phyloP scores from a whole-genome alignment of 2,113 vertebrate species.

The Psammodynastes pulverulentus region DNA sequence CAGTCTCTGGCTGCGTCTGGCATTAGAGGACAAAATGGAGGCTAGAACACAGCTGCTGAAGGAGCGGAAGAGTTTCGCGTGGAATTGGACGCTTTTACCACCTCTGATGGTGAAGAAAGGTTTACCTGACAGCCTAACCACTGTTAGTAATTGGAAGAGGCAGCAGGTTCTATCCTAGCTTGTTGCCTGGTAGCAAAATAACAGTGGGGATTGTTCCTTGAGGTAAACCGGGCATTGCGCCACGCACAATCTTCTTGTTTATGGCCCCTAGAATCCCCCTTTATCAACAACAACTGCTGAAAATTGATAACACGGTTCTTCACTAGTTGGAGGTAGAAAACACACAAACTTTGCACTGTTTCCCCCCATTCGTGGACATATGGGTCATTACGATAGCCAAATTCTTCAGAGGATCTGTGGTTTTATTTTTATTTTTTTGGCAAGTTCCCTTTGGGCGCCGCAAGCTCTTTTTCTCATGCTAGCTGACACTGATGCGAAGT shows the following conservation, averaged over 20 bases:
- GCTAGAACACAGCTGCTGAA: background rate
- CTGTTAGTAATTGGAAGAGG: background rate
- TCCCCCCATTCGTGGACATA: background rate
- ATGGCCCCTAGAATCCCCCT: background rate
- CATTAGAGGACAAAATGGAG: background rate
- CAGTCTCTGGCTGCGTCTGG: background rate
- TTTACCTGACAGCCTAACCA: background rate
- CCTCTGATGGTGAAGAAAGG: background rate
- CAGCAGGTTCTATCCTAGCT: background rate
- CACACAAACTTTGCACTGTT: background rate
- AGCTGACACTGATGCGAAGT: conserved; percentile 72
- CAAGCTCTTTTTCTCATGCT: conserved; percentile 68
- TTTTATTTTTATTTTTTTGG: conserved; percentile 74
- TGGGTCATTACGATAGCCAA: conserved; percentile 62
- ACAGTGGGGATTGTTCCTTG: background rate
- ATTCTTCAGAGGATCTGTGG: conserved; percentile 70
- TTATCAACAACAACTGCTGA: background rate
- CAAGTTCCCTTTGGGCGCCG: conserved; percentile 68
- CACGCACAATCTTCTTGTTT: background rate
- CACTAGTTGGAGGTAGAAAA: background rate
- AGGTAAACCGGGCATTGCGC: background rate
- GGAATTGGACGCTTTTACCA: background rate
- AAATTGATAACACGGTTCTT: background rate
- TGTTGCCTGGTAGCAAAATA: background rate
- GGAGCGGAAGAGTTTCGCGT: background rate